Base-by-base conservation (phyloP, 2,797 vertebrate genomes). In the Pygocentrus nattereri region DNA sequence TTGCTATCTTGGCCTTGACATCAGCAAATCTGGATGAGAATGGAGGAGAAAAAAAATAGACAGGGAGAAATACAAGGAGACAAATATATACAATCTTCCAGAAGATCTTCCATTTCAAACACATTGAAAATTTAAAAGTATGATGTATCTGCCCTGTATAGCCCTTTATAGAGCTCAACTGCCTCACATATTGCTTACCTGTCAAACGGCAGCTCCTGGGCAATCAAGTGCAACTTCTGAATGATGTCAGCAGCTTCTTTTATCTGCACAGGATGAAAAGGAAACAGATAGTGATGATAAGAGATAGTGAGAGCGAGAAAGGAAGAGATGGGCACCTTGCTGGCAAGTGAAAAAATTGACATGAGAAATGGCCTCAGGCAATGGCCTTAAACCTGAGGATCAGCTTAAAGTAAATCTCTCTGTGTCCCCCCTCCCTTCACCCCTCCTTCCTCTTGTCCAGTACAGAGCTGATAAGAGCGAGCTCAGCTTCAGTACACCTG, bases 191-290 rank as follows among this genome's bases (percentile, higher is more conserved):
- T 86, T 85, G 89, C 93, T 96, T 94, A 96, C 98, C 98, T 97
- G 94, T 99, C 98, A 90, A 99, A 99, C 74, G 98, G 98, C 92
- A 99, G 94, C 89, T 99, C 98, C 90, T 99, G 98, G 80, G 98
- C 98, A 88, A 99, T 99, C 92, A 99, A 94, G 91, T 99, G 98
- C 86, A 99, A 94, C 91, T 99, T 99, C 94, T 99, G 98, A 95
- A 99, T 99, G 89, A 99, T 99, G 93, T 99, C 98, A 90, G 98
- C 98, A 88, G 98, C 98, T 85, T 99, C 98, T 92, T 99, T 98
- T 94, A 99, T 99, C 98, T 99, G 92, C 89, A 80, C 65, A 69
- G 49, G 72, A 77, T 78, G 67, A 49, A 47, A 64, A 67, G 75
- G 23, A 75, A 8, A 59, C 30, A 56, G 47, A 76, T 72, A 75